Base-by-base conservation (phyloP, 2,113 vertebrate genomes). In the Pteronura brasiliensis region DNA sequence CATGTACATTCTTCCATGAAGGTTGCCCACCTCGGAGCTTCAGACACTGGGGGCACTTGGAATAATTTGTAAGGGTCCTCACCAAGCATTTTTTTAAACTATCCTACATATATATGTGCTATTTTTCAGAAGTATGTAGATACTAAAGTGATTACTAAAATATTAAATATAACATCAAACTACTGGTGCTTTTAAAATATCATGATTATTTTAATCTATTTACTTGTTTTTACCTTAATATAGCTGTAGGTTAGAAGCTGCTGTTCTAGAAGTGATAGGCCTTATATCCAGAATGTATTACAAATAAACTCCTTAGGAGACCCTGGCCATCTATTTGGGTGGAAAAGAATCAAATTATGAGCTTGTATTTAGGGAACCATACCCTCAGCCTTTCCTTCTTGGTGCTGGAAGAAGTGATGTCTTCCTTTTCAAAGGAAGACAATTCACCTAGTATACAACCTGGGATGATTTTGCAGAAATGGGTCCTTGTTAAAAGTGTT, bases 261-360 rank as follows among this genome's bases (percentile, higher is more conserved):
- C 52, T 90, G 0, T 59, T 94, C 39, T 42, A 80, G 61, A 94
- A 88, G 65, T 17, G 11, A 63, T 34, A 42, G 36, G 17, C 29
- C 61, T 89, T 52, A 82, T 29, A 63, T 80, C 39, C 80, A 95
- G 87, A 71, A 44, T 72, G 21, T 65, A 39, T 93, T 72, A 52
- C 13, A 93, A 72, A 95, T 97, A 97, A 95, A 97, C 34, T 96
- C 89, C 93, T 61, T 74, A 94, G 97, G 88, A 93, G 69, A 61
- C 96, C 96, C 69, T 98, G 95, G 88, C 87, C 97, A 87, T 96
- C 44, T 95, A 88, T 97, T 96, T 97, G 79, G 83, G 89, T 82
- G 97, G 97, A 98, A 97, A 89, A 97, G 97, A 87, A 96, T 98
- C 80, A 94, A 85, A 90, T 96, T 98, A 95, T 97, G 96, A 96